A percentile compares a stretch with the other conserved stretches of the same genome.
phyloP scores from a whole-genome alignment of 2,888 invertebrate genomes.

The Drosophila cracens region DNA sequence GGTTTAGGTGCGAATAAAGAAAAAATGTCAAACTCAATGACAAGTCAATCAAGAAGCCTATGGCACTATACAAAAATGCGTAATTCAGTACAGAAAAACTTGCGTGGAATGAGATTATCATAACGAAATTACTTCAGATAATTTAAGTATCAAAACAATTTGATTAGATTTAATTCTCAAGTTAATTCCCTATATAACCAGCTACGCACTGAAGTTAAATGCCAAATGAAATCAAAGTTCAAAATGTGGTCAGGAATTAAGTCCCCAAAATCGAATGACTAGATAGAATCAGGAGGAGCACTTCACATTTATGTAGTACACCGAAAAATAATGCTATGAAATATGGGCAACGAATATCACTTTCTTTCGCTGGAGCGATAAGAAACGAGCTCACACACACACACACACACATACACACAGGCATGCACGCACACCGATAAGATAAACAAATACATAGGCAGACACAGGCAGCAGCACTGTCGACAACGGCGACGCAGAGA shows the following conservation, averaged over 20 bases:
- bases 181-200: constrained; percentile 48
- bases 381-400: constrained; percentile 33
- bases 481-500: constrained; percentile 34
- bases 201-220: constrained; percentile 30
- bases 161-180: constrained; percentile 42
- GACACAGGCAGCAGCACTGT: constrained; percentile 30
- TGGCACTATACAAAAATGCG: constrained; percentile 29
- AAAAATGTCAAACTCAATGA: constrained; percentile 30
- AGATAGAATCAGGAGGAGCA: neutral
- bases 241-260: neutral
- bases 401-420: constrained; percentile 12
- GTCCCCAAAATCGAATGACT: neutral
- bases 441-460: constrained; percentile 30
- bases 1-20: constrained; percentile 24
- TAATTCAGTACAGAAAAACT: constrained; percentile 20
- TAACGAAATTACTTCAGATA: constrained; percentile 33
- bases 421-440: constrained; percentile 20
- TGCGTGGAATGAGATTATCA: constrained; percentile 12
- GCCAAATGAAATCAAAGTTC: constrained; percentile 37
- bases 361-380: constrained; percentile 58
- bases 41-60: constrained; percentile 31
- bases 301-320: neutral
- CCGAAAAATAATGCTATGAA: neutral
- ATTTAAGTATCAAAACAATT: constrained; percentile 62
- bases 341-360: constrained; percentile 47